phyloP scores from a whole-genome alignment of 2,113 vertebrate species.

The Irena cyanogastra region DNA sequence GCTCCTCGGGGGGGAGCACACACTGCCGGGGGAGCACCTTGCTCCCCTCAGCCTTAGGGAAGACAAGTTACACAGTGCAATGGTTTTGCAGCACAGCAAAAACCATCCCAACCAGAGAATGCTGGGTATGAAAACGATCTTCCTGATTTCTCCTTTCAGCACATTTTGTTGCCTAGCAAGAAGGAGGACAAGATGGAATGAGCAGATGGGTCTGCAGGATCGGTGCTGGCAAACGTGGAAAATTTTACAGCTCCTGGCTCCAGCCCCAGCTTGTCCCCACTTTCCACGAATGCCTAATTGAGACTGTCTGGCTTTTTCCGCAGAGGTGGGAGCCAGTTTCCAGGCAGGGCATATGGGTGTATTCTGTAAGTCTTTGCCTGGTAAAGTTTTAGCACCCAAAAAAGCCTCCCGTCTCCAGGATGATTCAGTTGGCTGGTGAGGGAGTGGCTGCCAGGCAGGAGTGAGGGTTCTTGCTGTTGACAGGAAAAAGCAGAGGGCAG shows the following conservation, averaged over 20 bases:
- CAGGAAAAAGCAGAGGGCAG: background rate
- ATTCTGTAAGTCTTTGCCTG: constrained; percentile 9
- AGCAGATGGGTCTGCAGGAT: constrained; percentile 11
- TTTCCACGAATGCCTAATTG: constrained; percentile 49
- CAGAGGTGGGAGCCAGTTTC: constrained; percentile 43
- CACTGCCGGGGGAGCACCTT: background rate
- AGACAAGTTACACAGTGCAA: background rate
- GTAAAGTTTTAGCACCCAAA: constrained; percentile 38
- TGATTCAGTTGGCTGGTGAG: constrained; percentile 9
- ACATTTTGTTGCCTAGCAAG: background rate
- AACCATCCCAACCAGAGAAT: background rate
- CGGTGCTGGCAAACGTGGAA: background rate
- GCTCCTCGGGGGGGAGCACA: background rate
- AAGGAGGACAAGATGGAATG: background rate
- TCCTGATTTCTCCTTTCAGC: background rate
- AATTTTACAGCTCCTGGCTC: constrained; percentile 30
- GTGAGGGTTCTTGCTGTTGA: background rate
- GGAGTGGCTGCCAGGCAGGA: background rate
- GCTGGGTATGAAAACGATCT: background rate
- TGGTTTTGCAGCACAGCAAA: background rate
- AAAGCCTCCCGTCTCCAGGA: background rate
- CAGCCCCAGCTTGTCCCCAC: background rate
- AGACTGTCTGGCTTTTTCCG: constrained; percentile 22
- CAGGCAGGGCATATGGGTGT: constrained; percentile 40
- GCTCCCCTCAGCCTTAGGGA: background rate